phyloP scores from a whole-genome alignment of 2,888 invertebrate species.

The Elmis aenea region DNA sequence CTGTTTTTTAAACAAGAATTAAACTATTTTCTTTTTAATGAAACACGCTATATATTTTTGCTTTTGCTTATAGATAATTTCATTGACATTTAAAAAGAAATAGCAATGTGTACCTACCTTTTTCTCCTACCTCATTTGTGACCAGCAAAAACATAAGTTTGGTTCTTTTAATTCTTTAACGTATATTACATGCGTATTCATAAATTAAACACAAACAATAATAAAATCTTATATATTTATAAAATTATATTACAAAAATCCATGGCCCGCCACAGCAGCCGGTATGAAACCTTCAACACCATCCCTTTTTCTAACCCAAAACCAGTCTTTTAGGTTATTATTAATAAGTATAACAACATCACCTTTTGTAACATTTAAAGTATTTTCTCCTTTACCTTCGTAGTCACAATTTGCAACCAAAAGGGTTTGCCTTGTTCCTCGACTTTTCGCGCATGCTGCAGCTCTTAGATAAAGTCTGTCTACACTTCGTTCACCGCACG shows the following conservation, averaged over 20 bases:
- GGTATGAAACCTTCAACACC: conserved; percentile 74
- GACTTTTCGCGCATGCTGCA: conserved; percentile 44
- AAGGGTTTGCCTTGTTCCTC: conserved; percentile 59
- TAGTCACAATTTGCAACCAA: conserved; percentile 68
- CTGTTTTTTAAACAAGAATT: no score
- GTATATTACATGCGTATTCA: no score
- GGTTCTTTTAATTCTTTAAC: no score
- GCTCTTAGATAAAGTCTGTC: conserved; percentile 65
- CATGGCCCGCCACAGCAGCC: conserved; percentile 71
- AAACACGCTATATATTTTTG: no score
- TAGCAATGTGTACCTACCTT: no score
- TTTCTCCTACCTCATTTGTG: no score
- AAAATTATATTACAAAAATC: conserved; percentile 63
- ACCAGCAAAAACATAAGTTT: no score
- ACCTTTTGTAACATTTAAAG: conserved; percentile 62
- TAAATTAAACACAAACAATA: no score
- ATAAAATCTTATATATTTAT: no score
- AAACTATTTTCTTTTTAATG: no score
- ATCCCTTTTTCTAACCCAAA: conserved; percentile 66
- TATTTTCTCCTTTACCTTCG: conserved; percentile 53
- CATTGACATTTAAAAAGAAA: no score
- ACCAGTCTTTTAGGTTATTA: conserved; percentile 61
- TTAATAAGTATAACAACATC: conserved; percentile 69
- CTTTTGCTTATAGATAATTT: no score
- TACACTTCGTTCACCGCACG: conserved; percentile 67